A percentile compares a stretch with the other conserved stretches of the same genome.
These are phyloP conservation scores for Julus scanicus DNA, from an alignment of 2,888 invertebrate genomes.

Conservation along the genomic window DNA sequence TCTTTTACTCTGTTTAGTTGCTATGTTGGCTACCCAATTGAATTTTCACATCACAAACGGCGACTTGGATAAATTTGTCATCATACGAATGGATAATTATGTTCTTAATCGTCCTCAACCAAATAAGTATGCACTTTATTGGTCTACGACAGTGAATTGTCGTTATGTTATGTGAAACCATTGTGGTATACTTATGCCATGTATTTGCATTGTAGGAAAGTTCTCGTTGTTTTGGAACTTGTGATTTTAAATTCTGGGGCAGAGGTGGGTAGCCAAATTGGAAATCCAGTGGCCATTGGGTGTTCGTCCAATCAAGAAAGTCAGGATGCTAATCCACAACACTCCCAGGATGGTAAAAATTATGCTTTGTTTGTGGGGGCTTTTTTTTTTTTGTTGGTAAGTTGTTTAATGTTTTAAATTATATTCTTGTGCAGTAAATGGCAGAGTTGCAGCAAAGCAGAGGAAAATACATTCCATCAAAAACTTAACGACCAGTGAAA, in stretches of 20 bases:
- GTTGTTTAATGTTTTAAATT: background rate
- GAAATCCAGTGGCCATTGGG: conserved; percentile 74
- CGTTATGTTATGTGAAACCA: background rate
- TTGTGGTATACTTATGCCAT: too few relatives aligned
- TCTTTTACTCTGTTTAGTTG: conserved; percentile 68
- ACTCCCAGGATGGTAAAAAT: background rate
- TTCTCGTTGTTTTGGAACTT: conserved; percentile 85
- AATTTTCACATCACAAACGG: conserved; percentile 76
- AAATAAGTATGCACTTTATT: conserved; percentile 30
- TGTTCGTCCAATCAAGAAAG: background rate
- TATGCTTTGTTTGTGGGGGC: background rate
- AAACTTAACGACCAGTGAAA: conserved; percentile 16
- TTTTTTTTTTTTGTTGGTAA: background rate
- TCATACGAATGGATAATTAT: conserved; percentile 82
- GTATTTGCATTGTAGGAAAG: conserved; percentile 72
- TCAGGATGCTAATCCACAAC: background rate
- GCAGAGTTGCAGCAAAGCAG: background rate
- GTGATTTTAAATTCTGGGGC: conserved; percentile 78
- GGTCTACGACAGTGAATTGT: background rate
- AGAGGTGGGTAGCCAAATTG: conserved; percentile 80
- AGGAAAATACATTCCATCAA: background rate
- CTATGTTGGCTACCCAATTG: conserved; percentile 89
- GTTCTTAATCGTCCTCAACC: conserved; percentile 83
- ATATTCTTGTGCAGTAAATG: background rate
- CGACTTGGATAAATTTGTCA: conserved; percentile 77